Evolutionary conservation across 2,113 vertebrate genomes (phyloP).

Genomic region (Pogonocichla stellata): DNA sequence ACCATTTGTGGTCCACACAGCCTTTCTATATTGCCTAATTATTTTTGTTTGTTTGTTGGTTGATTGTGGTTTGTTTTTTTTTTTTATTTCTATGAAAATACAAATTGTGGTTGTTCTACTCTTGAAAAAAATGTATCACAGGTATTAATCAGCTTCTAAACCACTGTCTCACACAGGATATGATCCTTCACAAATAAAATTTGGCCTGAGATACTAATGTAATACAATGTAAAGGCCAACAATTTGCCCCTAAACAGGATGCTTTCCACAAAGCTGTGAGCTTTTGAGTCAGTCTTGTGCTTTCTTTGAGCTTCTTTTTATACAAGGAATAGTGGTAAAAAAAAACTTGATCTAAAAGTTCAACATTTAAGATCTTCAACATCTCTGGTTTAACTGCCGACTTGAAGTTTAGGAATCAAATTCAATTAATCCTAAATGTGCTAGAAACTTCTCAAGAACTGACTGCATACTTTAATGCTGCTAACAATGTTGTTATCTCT

Average conservation of each 20-base stretch:
- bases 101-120: not conserved
- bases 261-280: not conserved
- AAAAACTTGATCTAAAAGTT: not conserved
- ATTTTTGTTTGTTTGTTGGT: not conserved
- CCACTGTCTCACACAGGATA: not conserved
- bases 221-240: not conserved
- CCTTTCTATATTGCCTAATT: not conserved
- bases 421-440: not conserved
- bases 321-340: not conserved
- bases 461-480: not conserved
- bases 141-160: not conserved
- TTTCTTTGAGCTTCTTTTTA: not conserved
- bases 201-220: not conserved
- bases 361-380: not conserved
- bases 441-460: not conserved
- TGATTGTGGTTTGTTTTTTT: not conserved
- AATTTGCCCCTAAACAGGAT: not conserved
- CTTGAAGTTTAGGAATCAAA: not conserved
- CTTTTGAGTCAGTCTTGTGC: not conserved
- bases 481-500: not conserved
- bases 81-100: not conserved
- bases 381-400: not conserved
- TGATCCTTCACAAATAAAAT: not conserved
- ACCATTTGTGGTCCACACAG: not conserved
- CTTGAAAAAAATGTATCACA: not conserved